Evolutionary conservation across 1,140 invertebrate species (phyloP).

Genomic region (Tetragonula clypearis): DNA sequence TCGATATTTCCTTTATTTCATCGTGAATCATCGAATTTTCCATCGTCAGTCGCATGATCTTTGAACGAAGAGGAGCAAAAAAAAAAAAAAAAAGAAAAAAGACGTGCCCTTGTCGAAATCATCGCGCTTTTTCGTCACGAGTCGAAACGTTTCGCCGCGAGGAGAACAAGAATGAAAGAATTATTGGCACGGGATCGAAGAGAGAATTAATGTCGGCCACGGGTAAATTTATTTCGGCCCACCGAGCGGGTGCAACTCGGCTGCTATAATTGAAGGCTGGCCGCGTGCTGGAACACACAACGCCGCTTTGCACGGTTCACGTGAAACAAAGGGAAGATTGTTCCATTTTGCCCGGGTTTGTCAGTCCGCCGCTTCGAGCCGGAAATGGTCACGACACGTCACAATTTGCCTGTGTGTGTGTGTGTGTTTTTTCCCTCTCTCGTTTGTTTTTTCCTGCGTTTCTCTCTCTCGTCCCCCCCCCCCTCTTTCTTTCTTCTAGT

Average conservation of each 20-base stretch:
- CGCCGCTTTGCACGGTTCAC: conserved; percentile 14
- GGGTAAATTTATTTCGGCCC: conserved; percentile 35
- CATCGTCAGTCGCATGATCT: not conserved
- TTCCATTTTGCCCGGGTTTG: conserved; percentile 2
- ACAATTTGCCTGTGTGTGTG: not conserved
- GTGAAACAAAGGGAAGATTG: conserved; percentile 31
- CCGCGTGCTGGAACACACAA: not conserved
- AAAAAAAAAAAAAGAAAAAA: not conserved
- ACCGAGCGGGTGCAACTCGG: not conserved
- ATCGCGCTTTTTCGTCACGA: not conserved
- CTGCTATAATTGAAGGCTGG: conserved; percentile 30
- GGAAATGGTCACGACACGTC: conserved; percentile 19
- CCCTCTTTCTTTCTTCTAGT: not conserved
- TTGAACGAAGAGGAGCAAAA: not conserved
- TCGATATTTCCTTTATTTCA: too few species aligned
- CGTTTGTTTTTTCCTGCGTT: not conserved
- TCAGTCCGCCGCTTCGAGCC: not conserved
- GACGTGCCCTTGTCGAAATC: not conserved
- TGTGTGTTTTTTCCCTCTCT: too few species aligned
- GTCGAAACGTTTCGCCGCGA: not conserved
- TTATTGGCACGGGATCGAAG: conserved; percentile 29
- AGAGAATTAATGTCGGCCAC: conserved; percentile 15
- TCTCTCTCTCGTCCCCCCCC: not conserved
- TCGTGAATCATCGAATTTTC: too few species aligned
- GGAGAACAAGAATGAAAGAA: not conserved